Evolutionary conservation across 2,113 vertebrate genomes (phyloP).

Genomic region (Perca fluviatilis): DNA sequence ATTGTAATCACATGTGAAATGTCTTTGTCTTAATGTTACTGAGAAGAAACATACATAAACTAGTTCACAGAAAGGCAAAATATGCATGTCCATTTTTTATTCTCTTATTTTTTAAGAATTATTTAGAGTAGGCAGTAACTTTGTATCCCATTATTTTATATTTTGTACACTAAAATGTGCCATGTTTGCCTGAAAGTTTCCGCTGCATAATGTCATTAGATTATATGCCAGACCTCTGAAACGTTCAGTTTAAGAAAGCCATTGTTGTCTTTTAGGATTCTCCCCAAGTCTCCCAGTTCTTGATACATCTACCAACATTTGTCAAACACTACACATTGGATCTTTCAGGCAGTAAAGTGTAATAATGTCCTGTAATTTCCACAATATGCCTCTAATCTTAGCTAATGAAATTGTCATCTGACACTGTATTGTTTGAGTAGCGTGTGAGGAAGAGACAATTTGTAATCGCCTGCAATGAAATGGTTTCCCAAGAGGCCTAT

Average conservation of each 20-base stretch:
- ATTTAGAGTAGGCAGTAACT: background rate
- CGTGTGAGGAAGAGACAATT: constrained; percentile 67
- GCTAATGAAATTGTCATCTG: constrained; percentile 85
- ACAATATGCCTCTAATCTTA: constrained; percentile 79
- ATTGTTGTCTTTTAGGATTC: constrained; percentile 56
- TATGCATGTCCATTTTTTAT: background rate
- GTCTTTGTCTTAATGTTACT: constrained; percentile 43
- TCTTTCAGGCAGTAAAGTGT: constrained; percentile 71
- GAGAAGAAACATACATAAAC: constrained; percentile 39
- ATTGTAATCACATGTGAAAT: constrained; percentile 72
- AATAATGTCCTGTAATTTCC: constrained; percentile 79
- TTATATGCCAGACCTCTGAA: background rate
- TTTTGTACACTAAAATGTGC: background rate
- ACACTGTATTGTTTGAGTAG: constrained; percentile 71
- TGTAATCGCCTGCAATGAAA: constrained; percentile 78
- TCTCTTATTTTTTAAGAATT: too few species aligned
- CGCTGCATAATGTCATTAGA: constrained; percentile 1
- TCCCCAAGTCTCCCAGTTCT: constrained; percentile 47
- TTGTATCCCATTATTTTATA: background rate
- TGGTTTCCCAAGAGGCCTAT: constrained; percentile 73
- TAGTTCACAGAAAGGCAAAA: constrained; percentile 4
- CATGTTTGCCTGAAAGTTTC: background rate
- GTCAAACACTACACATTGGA: constrained; percentile 52
- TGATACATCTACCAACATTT: constrained; percentile 63
- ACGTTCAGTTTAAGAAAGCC: constrained; percentile 15